A percentile compares a stretch with the other conserved stretches of the same genome.
Evolutionary conservation across 2,113 vertebrate genomes (phyloP).

Genomic region (Cyanoramphus novaezelandiae): DNA sequence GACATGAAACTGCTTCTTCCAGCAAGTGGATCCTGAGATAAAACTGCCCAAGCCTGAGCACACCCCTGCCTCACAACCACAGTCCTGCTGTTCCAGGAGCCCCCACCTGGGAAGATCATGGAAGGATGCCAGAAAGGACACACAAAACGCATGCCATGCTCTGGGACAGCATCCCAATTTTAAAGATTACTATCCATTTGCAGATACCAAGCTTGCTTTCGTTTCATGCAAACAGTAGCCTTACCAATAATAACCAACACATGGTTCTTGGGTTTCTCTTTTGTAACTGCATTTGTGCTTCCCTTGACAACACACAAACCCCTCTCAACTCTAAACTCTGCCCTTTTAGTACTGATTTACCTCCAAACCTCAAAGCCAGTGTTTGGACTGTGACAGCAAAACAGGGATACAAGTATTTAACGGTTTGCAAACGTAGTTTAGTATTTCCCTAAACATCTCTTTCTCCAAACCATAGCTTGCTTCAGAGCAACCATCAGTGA

Average conservation of each 20-base stretch:
- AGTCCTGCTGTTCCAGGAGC: not conserved
- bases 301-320: not conserved
- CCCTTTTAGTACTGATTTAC: not conserved
- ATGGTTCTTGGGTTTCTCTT: not conserved
- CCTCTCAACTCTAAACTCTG: not conserved
- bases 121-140: not conserved
- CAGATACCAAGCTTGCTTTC: not conserved
- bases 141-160: not conserved
- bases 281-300: not conserved
- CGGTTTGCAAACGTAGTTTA: not conserved
- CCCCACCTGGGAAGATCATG: accelerated
- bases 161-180: not conserved
- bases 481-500: not conserved
- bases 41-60: not conserved
- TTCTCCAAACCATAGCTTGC: not conserved
- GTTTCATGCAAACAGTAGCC: not conserved
- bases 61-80: not conserved
- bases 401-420: not conserved
- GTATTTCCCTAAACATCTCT: not conserved
- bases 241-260: not conserved
- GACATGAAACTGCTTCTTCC: not conserved
- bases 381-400: not conserved
- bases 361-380: not conserved
- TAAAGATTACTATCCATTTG: not conserved
- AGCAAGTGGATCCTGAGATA: not conserved